Conservation (phyloP, 2,888 invertebrate species). For the Plagodis dolabraria region DNA sequence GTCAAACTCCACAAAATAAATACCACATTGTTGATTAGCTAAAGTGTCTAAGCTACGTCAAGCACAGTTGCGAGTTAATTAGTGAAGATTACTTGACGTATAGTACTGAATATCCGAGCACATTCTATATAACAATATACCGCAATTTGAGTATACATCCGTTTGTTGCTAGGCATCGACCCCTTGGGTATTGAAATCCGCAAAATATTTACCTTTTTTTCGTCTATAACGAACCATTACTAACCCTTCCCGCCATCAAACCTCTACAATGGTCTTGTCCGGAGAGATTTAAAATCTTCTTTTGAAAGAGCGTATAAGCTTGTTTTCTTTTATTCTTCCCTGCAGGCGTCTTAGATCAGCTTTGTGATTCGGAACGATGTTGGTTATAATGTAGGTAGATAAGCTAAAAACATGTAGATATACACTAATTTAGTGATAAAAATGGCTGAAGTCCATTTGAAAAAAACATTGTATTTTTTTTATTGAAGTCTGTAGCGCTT, state of each 20-base stretch:
- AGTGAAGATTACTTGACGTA: conserved; percentile 16
- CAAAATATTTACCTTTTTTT: conserved; percentile 56
- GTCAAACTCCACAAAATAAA: conserved; percentile 1
- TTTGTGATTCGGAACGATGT: conserved; percentile 16
- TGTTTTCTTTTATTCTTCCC: conserved; percentile 37
- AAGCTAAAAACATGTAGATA: too few species aligned
- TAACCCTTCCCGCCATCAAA: conserved; percentile 53
- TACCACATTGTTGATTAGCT: conserved; percentile 17
- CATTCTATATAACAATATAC: conserved; percentile 21
- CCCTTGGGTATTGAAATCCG: conserved; percentile 47
- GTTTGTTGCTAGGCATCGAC: conserved; percentile 23
- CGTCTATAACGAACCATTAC: conserved; percentile 56
- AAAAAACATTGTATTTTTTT: too few species aligned
- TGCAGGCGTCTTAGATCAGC: conserved; percentile 25
- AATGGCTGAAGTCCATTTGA: too few species aligned
- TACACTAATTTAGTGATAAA: too few species aligned
- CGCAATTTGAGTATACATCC: conserved; percentile 22
- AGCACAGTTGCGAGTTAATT: conserved; percentile 22
- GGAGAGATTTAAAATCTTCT: conserved; percentile 40
- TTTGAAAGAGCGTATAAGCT: conserved; percentile 32
- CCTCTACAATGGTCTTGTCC: conserved; percentile 48
- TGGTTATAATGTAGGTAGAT: conserved; percentile 3
- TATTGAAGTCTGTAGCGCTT: too few species aligned
- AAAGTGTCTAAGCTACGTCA: conserved; percentile 17
- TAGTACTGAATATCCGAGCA: conserved; percentile 6